Evolutionary conservation across 2,888 invertebrate species (phyloP), one percentile per base, ranked within the genome.

Genomic region (Rhamnusium bicolor): DNA sequence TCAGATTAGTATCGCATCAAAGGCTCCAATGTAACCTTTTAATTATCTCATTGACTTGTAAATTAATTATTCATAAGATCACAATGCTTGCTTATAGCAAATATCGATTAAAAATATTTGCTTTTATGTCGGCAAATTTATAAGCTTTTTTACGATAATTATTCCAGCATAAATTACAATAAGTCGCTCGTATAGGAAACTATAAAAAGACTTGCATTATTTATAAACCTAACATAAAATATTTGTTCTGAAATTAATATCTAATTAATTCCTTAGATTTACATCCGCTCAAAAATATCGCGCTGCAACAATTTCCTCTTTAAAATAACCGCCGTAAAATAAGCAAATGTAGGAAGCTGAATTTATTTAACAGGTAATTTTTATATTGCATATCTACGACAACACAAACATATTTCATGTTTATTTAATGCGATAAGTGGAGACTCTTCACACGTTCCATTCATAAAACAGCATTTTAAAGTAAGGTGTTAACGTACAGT

Each of bases 401-500:
- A 54, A 65, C 65, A 65, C 65, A 65, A 65, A 54, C 65, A 32
- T 19, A 65, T 65, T 51, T 53, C 65, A 53, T 70, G 71, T 71
- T 71, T 65, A 29, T 71, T 56, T 51, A 40, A 49, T 2, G 58
- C 65, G 71, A 71, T 58, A 65, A 49, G 16, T 47, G 69, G 54
- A 5, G 65, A 56, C 47, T 61, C 49, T 58, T 71, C 71, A 65
- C 65, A 65, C 63, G 65, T 71, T 32, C 49, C 51, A 16, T 71
- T 71, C 49, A 65, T 65, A 65, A 65, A 58, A 29, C 29, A n/a
- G 56, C 49, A 62, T 65, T 71, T 65, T 51, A 49, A 65, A 29
- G 65, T 51, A 56, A 70, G 69, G 69, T 70, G 63, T 62, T 70
- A 58, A 65, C 63, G 49, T 29, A 65, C 58, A 63, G 58, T 47